A percentile compares a stretch with the other conserved stretches of the same genome.
phyloP scores from a whole-genome alignment of 1,140 invertebrate species.

The Cydia fagiglandana region DNA sequence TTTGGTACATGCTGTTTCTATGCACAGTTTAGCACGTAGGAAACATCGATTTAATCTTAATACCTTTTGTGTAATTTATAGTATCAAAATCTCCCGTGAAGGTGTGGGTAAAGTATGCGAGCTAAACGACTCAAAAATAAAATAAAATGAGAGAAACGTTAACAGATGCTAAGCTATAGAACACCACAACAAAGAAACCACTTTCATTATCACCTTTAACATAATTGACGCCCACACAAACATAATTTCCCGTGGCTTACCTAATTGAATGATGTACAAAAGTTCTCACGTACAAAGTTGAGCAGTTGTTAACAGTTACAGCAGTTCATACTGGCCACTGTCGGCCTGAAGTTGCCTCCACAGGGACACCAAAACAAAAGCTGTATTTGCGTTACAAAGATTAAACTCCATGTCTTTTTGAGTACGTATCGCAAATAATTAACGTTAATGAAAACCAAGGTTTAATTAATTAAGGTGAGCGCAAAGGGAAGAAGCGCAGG shows the following conservation, averaged over 20 bases:
- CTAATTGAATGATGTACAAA: slow-evolving; percentile 31
- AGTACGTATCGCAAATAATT: slow-evolving; percentile 34
- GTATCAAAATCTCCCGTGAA: background rate
- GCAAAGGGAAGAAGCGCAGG: background rate
- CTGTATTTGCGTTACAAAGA: slow-evolving; percentile 18
- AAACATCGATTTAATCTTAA: background rate
- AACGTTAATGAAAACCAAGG: slow-evolving; percentile 36
- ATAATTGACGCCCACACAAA: slow-evolving; percentile 7
- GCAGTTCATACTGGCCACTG: slow-evolving; percentile 1
- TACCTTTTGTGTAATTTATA: background rate
- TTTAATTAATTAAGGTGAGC: slow-evolving; percentile 38
- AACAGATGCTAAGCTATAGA: background rate
- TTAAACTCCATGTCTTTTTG: slow-evolving; percentile 27
- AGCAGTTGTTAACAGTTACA: slow-evolving; percentile 28
- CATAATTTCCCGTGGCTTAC: background rate
- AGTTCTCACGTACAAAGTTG: slow-evolving; percentile 25
- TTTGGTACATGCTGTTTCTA: slow-evolving; percentile 31
- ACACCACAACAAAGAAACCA: background rate
- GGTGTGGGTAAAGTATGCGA: background rate
- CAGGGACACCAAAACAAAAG: slow-evolving; percentile 24
- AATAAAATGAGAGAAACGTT: background rate
- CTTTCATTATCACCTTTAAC: slow-evolving; percentile 18
- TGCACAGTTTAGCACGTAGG: slow-evolving; percentile 17
- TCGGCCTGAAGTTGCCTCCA: slow-evolving; percentile 6
- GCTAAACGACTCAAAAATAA: background rate